Conservation (phyloP, 2,113 vertebrate genomes). For the Catagonus wagneri region DNA sequence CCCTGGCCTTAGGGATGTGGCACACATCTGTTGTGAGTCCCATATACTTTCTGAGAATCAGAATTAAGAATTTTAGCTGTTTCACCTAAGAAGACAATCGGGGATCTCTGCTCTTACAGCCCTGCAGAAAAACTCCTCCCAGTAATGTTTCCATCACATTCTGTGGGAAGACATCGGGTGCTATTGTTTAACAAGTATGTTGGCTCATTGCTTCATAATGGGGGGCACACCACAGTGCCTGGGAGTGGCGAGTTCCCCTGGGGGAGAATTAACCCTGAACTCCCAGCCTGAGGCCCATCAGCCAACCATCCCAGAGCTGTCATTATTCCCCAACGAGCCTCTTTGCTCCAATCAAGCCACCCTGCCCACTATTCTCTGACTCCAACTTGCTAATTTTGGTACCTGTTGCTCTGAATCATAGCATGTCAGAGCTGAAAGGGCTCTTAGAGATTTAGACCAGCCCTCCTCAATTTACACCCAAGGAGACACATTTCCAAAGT, state of each 20-base stretch:
- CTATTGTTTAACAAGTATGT: conserved; percentile 8
- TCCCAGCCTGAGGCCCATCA: background rate
- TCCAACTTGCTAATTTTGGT: conserved; percentile 68
- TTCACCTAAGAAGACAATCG: conserved; percentile 65
- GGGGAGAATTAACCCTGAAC: background rate
- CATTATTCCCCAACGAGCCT: conserved; percentile 5
- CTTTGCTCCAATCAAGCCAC: conserved; percentile 56
- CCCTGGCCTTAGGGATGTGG: conserved; percentile 59
- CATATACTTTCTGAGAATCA: conserved; percentile 63
- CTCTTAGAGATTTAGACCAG: conserved; percentile 60
- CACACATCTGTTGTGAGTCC: conserved; percentile 45
- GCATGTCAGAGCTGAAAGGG: conserved; percentile 67
- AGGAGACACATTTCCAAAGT: conserved; percentile 66
- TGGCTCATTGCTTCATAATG: conserved; percentile 31
- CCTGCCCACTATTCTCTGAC: conserved; percentile 1
- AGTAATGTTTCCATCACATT: conserved; percentile 41
- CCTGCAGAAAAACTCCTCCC: conserved; percentile 39
- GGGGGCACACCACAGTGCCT: background rate
- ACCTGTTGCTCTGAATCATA: conserved; percentile 68
- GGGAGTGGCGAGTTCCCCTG: background rate
- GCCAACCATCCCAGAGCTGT: conserved; percentile 1
- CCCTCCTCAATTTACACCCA: conserved; percentile 71
- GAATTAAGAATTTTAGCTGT: conserved; percentile 66
- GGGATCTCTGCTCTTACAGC: conserved; percentile 44
- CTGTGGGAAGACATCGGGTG: background rate